phyloP scores from a whole-genome alignment of 2,113 vertebrate species.

The Atractosteus spatula region DNA sequence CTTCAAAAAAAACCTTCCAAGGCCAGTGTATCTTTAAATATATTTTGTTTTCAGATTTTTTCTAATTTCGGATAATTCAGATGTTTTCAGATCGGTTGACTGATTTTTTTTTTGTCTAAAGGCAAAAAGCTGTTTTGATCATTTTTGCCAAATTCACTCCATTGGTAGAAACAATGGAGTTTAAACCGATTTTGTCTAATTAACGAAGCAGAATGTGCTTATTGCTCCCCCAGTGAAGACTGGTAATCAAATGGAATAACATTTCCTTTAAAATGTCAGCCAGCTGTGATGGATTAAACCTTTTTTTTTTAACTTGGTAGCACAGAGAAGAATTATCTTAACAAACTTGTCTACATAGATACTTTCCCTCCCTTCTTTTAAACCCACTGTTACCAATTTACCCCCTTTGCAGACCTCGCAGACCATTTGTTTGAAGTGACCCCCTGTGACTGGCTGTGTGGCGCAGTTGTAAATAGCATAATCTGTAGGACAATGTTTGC shows the following conservation, averaged over 20 bases:
- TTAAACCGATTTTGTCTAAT: conserved; percentile 48
- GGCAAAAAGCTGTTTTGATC: neutral
- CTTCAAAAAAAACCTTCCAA: too few species aligned
- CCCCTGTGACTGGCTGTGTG: conserved; percentile 60
- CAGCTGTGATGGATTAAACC: conserved; percentile 78
- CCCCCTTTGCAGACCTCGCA: conserved; percentile 35
- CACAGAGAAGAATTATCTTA: conserved; percentile 41
- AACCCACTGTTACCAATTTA: conserved; percentile 44
- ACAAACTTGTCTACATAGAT: conserved; percentile 56
- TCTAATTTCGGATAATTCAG: neutral
- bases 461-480: conserved; percentile 60
- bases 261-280: conserved; percentile 52
- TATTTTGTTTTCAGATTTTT: too few species aligned
- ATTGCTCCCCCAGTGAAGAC: conserved; percentile 49
- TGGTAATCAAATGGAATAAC: conserved; percentile 50
- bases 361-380: conserved; percentile 48
- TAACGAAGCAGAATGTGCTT: conserved; percentile 55
- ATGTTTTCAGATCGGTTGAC: neutral
- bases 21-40: too few species aligned
- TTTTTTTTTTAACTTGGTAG: conserved; percentile 36
- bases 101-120: neutral
- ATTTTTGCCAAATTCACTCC: too few species aligned
- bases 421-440: conserved; percentile 66
- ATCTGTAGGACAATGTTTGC: conserved; percentile 70
- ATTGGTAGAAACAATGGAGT: conserved; percentile 17